These are phyloP conservation scores for Sebastes dallii DNA, from an alignment of 2,797 vertebrate species.

Conservation along the genomic window DNA sequence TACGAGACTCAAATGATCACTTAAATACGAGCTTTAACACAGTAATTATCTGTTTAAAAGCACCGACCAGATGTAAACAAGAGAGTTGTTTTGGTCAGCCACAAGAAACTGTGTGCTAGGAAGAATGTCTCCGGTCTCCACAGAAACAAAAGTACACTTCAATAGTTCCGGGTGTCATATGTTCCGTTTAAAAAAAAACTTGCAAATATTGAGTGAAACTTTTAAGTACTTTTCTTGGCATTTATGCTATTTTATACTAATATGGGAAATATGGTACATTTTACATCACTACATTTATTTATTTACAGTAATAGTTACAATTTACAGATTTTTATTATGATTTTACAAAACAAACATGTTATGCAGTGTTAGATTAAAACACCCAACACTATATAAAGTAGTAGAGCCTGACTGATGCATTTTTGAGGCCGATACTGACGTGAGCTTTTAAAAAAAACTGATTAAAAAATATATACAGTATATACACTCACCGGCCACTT, in stretches of 20 bases:
- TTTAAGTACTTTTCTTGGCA: no score
- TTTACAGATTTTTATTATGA: neutral
- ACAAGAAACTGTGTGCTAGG: neutral
- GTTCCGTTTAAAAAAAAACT: neutral
- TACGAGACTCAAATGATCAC: accelerated
- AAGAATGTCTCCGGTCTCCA: neutral
- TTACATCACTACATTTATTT: neutral
- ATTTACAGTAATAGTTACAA: neutral
- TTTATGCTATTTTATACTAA: neutral
- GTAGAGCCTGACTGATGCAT: neutral
- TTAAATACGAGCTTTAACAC: accelerated
- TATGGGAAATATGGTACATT: neutral
- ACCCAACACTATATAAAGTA: neutral
- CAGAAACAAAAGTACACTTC: conserved; percentile 11
- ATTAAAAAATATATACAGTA: no score
- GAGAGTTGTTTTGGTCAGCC: neutral
- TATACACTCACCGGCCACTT: no score
- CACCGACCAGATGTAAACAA: neutral
- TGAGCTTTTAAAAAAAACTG: no score
- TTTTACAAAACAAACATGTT: neutral
- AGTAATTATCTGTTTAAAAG: neutral
- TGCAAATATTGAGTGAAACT: no score
- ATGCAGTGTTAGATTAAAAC: neutral
- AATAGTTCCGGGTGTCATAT: conserved; percentile 27
- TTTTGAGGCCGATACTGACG: no score